Conservation (phyloP, 2,113 vertebrate species). For the Scartelaos histophorus region DNA sequence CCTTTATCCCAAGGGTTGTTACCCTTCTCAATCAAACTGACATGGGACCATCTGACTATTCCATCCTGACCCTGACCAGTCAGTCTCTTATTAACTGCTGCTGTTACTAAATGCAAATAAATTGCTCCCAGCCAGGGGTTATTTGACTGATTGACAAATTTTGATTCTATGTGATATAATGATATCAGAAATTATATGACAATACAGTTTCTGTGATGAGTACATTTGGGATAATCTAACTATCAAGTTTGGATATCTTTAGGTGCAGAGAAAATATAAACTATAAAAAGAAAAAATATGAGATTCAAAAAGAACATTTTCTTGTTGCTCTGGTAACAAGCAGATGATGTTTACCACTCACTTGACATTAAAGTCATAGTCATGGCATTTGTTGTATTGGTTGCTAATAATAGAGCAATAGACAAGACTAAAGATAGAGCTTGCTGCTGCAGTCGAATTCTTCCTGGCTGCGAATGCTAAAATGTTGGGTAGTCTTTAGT, state of each 20-base stretch:
- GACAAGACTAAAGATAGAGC: constrained; percentile 45
- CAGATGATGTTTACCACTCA: constrained; percentile 12
- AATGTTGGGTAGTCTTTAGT: constrained; percentile 62
- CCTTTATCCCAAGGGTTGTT: too few relatives aligned
- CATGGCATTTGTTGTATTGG: constrained; percentile 1
- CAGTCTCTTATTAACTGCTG: too few relatives aligned
- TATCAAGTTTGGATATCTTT: not conserved
- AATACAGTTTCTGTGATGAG: too few relatives aligned
- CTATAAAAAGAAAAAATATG: not conserved
- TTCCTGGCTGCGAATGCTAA: constrained; percentile 66
- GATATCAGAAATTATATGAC: not conserved
- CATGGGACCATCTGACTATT: too few relatives aligned
- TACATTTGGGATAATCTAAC: not conserved
- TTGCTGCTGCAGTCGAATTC: constrained; percentile 62
- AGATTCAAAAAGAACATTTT: not conserved
- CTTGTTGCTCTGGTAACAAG: constrained; percentile 1
- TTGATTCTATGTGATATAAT: not conserved
- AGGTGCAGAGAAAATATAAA: not conserved
- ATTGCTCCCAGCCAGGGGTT: too few relatives aligned
- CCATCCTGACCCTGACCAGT: too few relatives aligned
- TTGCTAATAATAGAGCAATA: constrained; percentile 9
- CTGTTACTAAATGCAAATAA: too few relatives aligned
- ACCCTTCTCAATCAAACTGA: too few relatives aligned
- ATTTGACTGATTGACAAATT: not conserved
- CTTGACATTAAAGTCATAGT: not conserved